Percentiles rank a stretch among this genome's conserved stretches.
These are phyloP conservation scores for Zhengitettix transpicula DNA, from an alignment of 2,888 invertebrate species.

Conservation along the genomic window DNA sequence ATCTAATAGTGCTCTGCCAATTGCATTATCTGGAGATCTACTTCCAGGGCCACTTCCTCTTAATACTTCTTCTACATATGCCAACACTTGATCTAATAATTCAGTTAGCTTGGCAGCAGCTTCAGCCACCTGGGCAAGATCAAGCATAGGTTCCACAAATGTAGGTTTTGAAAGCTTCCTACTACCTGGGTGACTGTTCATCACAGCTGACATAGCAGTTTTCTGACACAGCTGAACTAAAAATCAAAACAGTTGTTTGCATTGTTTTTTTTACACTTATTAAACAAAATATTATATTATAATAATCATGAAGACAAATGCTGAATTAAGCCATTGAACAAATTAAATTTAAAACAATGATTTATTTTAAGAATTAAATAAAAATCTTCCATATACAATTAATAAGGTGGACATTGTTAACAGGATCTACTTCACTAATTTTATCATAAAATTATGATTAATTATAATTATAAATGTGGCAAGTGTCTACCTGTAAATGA, in stretches of 20 bases:
- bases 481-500: too few relatives aligned
- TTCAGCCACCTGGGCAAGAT: conserved; percentile 69
- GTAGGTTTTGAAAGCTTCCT: conserved; percentile 26
- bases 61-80: conserved; percentile 86
- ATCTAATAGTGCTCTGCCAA: conserved; percentile 79
- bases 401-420: too few relatives aligned
- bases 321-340: too few relatives aligned
- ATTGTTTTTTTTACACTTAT: too few relatives aligned
- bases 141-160: conserved; percentile 49
- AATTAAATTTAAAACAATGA: too few relatives aligned
- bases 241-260: conserved; percentile 6
- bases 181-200: conserved; percentile 35
- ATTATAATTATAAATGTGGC: too few relatives aligned
- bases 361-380: too few relatives aligned
- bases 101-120: conserved; percentile 63
- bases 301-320: too few relatives aligned
- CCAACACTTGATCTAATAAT: conserved; percentile 54
- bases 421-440: too few relatives aligned
- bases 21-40: conserved; percentile 55
- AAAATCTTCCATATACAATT: too few relatives aligned
- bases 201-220: conserved; percentile 37
- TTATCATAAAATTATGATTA: too few relatives aligned
- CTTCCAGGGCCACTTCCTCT: conserved; percentile 43
- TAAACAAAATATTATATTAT: too few relatives aligned
- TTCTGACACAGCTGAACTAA: conserved; percentile 62